Evolutionary conservation across 2,797 vertebrate genomes (phyloP), one percentile per base, ranked within the genome.

Genomic region (Oreortyx pictus): DNA sequence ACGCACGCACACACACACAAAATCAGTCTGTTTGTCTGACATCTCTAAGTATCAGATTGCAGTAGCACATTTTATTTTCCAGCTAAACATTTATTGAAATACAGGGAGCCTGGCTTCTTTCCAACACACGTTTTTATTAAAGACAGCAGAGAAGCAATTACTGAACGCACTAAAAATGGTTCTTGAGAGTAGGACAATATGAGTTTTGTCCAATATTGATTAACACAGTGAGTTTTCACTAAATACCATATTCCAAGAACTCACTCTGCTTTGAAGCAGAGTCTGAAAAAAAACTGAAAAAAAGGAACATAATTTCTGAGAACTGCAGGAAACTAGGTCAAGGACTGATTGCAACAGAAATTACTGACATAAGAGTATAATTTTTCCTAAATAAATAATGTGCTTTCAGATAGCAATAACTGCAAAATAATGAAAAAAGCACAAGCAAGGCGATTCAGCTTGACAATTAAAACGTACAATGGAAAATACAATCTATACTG

Each of bases 61-160:
- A 84, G 37, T 60, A 88, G 57, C 41, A 59, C 9, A 43, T 66
- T 86, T 86, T 86, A 72, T 76, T 91, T 86, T 82, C 18, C 20
- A 80, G 20, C 25, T 54, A 91, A 88, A 37, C 25, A 77, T 54
- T 18, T 59, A 81, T 86, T 81, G 91, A 91, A 72, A 61, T 81
- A 77, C 80, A 67, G 11, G 25, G 29, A 68, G 68, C 4, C 54
- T 60, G 60, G 14, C 15, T 71, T 9, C 33, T 44, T 90, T 73
- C 60, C 75, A 88, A 74, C 8, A 52, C 18, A 50, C 7, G 16
- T 78, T 83, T 52, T 92, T 93, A 94, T 89, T 90, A 78, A 96
- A 91, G 46, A 22, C 64, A 93, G 20, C 52, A 70, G 91, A 70
- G 85, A 83, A 83, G 57, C 90, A 93, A 91, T 91, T 95, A 85